Evolutionary conservation across 2,113 vertebrate genomes (phyloP).

Genomic region (Lampris megalopsis): DNA sequence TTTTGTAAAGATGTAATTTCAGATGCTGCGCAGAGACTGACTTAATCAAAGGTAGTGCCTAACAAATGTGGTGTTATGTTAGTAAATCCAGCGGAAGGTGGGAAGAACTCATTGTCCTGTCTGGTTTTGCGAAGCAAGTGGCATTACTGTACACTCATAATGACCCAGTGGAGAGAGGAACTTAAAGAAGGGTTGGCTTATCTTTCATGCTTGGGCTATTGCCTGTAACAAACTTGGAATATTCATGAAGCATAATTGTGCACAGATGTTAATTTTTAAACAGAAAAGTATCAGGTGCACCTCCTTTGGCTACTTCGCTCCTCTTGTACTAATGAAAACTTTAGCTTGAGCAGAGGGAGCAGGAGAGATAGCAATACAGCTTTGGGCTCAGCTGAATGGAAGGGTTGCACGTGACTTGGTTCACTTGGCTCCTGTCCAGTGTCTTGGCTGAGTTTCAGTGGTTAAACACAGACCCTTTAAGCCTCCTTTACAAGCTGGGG

Average conservation of each 20-base stretch:
- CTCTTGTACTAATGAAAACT: slow-evolving; percentile 82
- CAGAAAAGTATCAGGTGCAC: slow-evolving; percentile 80
- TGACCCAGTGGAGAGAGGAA: slow-evolving; percentile 39
- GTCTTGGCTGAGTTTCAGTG: slow-evolving; percentile 81
- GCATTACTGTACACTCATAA: slow-evolving; percentile 34
- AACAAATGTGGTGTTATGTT: slow-evolving; percentile 36
- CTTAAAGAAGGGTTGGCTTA: slow-evolving; percentile 50
- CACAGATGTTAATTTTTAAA: slow-evolving; percentile 84
- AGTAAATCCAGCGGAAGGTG: slow-evolving; percentile 46
- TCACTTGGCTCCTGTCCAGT: slow-evolving; percentile 75
- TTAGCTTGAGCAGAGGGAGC: slow-evolving; percentile 57
- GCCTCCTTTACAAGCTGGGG: slow-evolving; percentile 78
- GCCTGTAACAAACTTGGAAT: slow-evolving; percentile 72
- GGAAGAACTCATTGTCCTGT: slow-evolving; percentile 38
- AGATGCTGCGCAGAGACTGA: slow-evolving; percentile 49
- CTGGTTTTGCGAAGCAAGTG: slow-evolving; percentile 19
- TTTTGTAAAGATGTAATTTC: slow-evolving; percentile 75
- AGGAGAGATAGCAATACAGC: slow-evolving; percentile 66
- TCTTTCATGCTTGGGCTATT: slow-evolving; percentile 64
- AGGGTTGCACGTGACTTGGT: slow-evolving; percentile 75
- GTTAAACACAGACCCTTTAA: slow-evolving; percentile 83
- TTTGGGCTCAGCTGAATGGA: slow-evolving; percentile 78
- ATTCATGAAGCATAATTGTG: slow-evolving; percentile 83
- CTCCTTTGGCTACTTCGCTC: slow-evolving; percentile 70
- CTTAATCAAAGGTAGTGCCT: slow-evolving; percentile 50